Percentiles rank a stretch among this genome's conserved stretches.
Conservation (phyloP, 2,888 invertebrate species). For the Campaea margaritaria region DNA sequence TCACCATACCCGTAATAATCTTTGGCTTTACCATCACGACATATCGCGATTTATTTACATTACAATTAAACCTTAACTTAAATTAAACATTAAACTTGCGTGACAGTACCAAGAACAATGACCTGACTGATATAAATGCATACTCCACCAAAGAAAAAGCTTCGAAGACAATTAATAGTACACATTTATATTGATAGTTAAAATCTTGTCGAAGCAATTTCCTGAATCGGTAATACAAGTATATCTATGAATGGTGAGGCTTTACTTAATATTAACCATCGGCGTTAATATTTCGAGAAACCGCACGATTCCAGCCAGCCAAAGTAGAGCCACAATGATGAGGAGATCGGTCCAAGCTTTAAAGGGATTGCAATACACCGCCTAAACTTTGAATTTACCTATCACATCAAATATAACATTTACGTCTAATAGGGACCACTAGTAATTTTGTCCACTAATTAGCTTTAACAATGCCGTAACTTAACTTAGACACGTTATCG, state of each 20-base stretch:
- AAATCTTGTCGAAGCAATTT: constrained; percentile 33
- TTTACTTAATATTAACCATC: constrained; percentile 33
- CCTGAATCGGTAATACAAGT: constrained; percentile 29
- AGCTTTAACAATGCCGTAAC: constrained; percentile 76
- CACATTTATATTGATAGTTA: background rate
- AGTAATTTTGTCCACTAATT: constrained; percentile 68
- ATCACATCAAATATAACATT: constrained; percentile 80
- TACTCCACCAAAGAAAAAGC: constrained; percentile 57
- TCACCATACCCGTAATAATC: constrained; percentile 85
- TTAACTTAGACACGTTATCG: constrained; percentile 71
- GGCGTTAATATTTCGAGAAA: constrained; percentile 39
- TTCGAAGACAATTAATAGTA: constrained; percentile 28
- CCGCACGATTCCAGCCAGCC: constrained; percentile 42
- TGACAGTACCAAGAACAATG: constrained; percentile 57
- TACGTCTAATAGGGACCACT: constrained; percentile 74
- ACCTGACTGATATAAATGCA: constrained; percentile 61
- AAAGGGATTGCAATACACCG: constrained; percentile 74
- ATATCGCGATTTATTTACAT: constrained; percentile 80
- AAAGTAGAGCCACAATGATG: constrained; percentile 34
- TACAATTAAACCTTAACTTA: constrained; percentile 60
- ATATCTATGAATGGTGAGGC: constrained; percentile 35
- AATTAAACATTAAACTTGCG: constrained; percentile 59
- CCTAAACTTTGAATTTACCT: constrained; percentile 70
- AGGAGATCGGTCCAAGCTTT: constrained; percentile 72
- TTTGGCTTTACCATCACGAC: constrained; percentile 86